These are phyloP conservation scores for Penaeus monodon DNA, from an alignment of 2,888 invertebrate genomes.

Conservation along the genomic window DNA sequence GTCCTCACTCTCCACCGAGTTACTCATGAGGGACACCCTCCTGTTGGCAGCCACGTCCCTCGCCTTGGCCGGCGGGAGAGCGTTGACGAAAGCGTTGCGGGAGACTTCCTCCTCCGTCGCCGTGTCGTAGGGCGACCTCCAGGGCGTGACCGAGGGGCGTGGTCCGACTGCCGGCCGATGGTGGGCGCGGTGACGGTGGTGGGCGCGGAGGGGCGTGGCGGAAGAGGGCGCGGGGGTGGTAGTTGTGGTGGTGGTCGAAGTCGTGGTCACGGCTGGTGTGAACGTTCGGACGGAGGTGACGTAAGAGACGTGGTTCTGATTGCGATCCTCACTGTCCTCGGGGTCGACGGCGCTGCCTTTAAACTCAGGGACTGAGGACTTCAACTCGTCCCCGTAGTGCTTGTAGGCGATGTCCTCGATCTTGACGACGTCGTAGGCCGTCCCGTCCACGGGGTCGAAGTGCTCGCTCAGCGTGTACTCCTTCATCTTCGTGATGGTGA, in stretches of 20 bases:
- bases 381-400: slow-evolving; percentile 40
- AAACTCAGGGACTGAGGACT: no score
- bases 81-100: no score
- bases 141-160: no score
- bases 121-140: no score
- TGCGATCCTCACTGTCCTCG: no score
- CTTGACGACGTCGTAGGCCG: slow-evolving; percentile 49
- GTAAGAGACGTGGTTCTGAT: slow-evolving; percentile 40
- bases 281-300: slow-evolving; percentile 31
- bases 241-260: neutral
- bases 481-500: slow-evolving; percentile 83
- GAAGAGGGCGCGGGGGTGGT: slow-evolving; percentile 26
- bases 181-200: neutral
- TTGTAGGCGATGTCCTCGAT: slow-evolving; percentile 57
- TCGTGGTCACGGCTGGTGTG: slow-evolving; percentile 13
- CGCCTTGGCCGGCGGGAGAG: no score
- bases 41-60: no score
- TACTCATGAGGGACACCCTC: slow-evolving; percentile 39
- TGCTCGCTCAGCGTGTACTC: slow-evolving; percentile 51
- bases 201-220: neutral
- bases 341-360: no score
- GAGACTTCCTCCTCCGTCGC: no score
- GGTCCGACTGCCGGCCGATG: no score
- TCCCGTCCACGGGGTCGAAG: slow-evolving; percentile 22
- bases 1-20: slow-evolving; percentile 37